Evolutionary conservation across 2,113 vertebrate species (phyloP).

Genomic region (Mastomys coucha): DNA sequence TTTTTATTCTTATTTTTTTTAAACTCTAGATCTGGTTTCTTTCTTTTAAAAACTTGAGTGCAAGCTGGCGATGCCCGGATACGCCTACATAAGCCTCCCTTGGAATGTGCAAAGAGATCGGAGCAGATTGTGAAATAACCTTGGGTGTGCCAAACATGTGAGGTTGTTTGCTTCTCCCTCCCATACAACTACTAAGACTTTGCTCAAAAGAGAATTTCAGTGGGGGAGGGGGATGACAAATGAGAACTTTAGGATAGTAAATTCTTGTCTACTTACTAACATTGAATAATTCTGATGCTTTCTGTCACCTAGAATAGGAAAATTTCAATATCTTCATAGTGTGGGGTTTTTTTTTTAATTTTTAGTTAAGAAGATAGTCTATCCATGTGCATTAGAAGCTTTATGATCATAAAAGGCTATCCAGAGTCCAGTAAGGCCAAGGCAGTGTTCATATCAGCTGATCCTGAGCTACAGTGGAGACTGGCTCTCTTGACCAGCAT

Average conservation of each 20-base stretch:
- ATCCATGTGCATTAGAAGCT: not conserved
- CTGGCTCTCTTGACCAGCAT: not conserved
- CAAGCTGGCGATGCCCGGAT: constrained; percentile 44
- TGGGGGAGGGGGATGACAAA: not conserved
- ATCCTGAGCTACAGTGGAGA: not conserved
- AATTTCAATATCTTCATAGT: not conserved
- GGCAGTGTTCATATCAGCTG: not conserved
- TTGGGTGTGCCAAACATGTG: constrained; percentile 68
- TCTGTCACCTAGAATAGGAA: constrained; percentile 18
- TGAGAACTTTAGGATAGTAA: constrained; percentile 42
- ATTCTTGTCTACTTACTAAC: constrained; percentile 31
- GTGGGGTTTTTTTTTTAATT: not conserved
- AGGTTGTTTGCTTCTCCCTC: constrained; percentile 64
- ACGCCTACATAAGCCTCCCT: constrained; percentile 69
- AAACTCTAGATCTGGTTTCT: constrained; percentile 52
- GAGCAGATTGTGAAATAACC: constrained; percentile 74
- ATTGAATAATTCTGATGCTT: constrained; percentile 37
- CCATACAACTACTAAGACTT: constrained; percentile 54
- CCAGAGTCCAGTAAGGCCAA: not conserved
- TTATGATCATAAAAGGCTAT: not conserved
- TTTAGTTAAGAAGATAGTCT: not conserved
- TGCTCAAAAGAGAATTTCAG: constrained; percentile 57
- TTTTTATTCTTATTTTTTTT: constrained; percentile 66
- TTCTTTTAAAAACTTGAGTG: constrained; percentile 58
- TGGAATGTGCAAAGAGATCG: constrained; percentile 54